Evolutionary conservation across 2,113 vertebrate genomes (phyloP), one percentile per base, ranked within the genome.

Genomic region (Coreoperca whiteheadi): DNA sequence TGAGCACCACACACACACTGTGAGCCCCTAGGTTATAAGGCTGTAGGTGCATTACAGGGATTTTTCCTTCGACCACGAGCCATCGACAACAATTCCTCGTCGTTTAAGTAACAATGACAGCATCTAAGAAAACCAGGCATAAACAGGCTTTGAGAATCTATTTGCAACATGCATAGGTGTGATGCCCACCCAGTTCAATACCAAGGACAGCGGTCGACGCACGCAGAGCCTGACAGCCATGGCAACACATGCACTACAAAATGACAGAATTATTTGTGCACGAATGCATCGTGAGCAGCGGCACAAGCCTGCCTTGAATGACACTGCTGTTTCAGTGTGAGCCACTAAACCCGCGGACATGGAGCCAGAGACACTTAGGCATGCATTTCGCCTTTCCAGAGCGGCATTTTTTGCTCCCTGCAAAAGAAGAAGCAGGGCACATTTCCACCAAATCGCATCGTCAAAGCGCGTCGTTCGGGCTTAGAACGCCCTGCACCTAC

Each of bases 141-240:
- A 51, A 68, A 79, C 39, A 16, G 63, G 81, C 84, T 78, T 59
- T 1, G 11, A 30, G 9, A 39, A 6, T 71, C 8, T 48, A 25
- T 69, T 48, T 74, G 80, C 80, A 63, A 14, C 74, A n/a, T 61
- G 85, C 66, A 66, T n/a, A 61, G 71, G 81, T 84, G 85, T 21
- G 81, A 84, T 91, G 88, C 85, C 87, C 92, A 87, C 89, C 89
- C 88, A 76, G 84, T 93, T 93, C 92, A 92, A 92, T 48, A 93
- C 94, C 94, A 94, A 94, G 94, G 94, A 95, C 92, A 94, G 93
- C 93, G 92, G 91, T 77, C 89, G 92, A 87, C 85, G 88, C 88
- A 14, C 85, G 81, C 59, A 76, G 67, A 63, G 85, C 79, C 88
- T 91, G 89, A 87, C 89, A 92, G 92, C 92, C 91, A 90, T 91